These are phyloP conservation scores for chimpanzee (Pan troglodytes) DNA, from an alignment of 2,113 vertebrate genomes.

Conservation along the genomic window DNA sequence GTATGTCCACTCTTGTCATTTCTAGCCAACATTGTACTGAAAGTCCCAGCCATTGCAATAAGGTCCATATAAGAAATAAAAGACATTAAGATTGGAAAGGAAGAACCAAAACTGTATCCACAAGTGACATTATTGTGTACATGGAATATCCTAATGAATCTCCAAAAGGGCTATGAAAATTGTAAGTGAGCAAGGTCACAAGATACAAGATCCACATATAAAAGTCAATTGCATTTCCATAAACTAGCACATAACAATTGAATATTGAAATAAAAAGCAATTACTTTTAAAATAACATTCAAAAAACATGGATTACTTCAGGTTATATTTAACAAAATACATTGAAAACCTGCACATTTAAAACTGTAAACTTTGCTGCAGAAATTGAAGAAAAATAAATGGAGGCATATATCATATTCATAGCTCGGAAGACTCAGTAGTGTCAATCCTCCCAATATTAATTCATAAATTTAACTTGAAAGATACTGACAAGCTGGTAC, in stretches of 20 bases:
- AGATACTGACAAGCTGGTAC: not conserved
- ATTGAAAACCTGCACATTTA: not conserved
- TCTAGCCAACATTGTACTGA: not conserved
- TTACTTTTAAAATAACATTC: constrained; percentile 9
- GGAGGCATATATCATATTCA: not conserved
- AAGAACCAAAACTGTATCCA: not conserved
- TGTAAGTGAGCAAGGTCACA: not conserved
- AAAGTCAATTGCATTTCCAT: not conserved
- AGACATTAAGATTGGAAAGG: not conserved
- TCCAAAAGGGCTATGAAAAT: not conserved
- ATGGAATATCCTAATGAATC: not conserved
- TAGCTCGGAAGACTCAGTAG: not conserved
- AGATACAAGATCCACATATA: not conserved
- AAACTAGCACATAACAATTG: constrained; percentile 2
- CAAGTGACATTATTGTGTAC: not conserved
- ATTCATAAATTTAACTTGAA: constrained; percentile 10
- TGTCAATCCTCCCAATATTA: not conserved
- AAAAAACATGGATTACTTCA: not conserved
- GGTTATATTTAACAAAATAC: constrained; percentile 3
- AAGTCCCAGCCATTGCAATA: not conserved
- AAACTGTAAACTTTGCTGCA: not conserved
- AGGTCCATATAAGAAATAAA: not conserved
- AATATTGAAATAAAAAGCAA: not conserved
- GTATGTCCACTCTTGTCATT: not conserved
- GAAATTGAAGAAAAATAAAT: not conserved